Evolutionary conservation across 2,888 invertebrate species (phyloP).

Genomic region (Ophioninae sp.): DNA sequence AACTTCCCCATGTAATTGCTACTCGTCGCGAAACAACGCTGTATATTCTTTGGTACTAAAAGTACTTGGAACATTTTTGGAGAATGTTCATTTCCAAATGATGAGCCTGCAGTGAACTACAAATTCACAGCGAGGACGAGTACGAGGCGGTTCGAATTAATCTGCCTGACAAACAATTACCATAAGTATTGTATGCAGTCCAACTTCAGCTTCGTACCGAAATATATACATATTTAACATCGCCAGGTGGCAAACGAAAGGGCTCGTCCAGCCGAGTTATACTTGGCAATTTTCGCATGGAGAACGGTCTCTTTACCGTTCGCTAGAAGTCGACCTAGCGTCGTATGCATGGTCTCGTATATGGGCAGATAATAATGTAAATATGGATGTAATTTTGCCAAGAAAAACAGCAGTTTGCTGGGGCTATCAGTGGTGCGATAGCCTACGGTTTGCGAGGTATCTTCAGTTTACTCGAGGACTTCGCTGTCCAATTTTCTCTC

Average conservation of each 20-base stretch:
- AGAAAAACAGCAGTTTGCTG: slow-evolving; percentile 52
- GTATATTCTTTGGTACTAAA: no score
- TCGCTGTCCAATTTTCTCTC: slow-evolving; percentile 11
- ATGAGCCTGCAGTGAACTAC: not conserved
- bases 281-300: slow-evolving; percentile 3
- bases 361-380: slow-evolving; percentile 15
- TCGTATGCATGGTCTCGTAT: not conserved
- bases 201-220: not conserved
- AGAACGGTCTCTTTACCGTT: no score
- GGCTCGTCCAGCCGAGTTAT: not conserved
- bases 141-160: slow-evolving; percentile 41
- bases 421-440: slow-evolving; percentile 47
- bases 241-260: not conserved
- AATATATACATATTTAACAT: not conserved
- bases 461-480: not conserved
- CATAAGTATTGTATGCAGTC: slow-evolving; percentile 47
- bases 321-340: no score
- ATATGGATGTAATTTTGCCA: slow-evolving; percentile 10
- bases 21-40: no score
- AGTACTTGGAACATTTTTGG: no score
- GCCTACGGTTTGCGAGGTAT: slow-evolving; percentile 22
- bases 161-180: slow-evolving; percentile 54
- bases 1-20: no score
- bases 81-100: no score
- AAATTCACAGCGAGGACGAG: not conserved